These are phyloP conservation scores for Stenodera caucasica DNA, from an alignment of 2,888 invertebrate genomes.

Conservation along the genomic window DNA sequence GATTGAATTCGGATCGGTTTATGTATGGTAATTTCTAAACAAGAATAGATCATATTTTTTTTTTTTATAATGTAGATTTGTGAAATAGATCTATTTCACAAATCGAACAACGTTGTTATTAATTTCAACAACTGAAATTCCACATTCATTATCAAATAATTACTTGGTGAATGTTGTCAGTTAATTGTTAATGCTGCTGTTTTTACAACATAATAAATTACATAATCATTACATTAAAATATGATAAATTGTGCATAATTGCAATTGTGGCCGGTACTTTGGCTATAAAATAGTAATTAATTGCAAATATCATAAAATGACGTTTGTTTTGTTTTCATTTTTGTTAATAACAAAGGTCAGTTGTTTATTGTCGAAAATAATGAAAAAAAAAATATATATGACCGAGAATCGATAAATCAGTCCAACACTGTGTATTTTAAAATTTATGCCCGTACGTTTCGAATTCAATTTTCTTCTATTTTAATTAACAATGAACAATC, in stretches of 20 bases:
- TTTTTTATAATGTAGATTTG: neutral
- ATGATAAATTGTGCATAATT: constrained; percentile 29
- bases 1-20: no score
- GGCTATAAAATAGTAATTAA: constrained; percentile 18
- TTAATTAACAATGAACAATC: constrained; percentile 21
- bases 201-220: constrained; percentile 27
- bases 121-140: constrained; percentile 15
- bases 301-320: constrained; percentile 21
- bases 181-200: constrained; percentile 24
- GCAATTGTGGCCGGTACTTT: constrained; percentile 23
- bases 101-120: no score
- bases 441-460: constrained; percentile 20
- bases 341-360: neutral
- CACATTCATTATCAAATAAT: constrained; percentile 23
- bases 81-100: no score
- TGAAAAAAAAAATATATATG: neutral
- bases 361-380: neutral
- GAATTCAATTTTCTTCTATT: constrained; percentile 27
- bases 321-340: neutral
- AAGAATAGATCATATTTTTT: neutral
- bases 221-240: constrained; percentile 27
- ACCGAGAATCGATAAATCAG: constrained; percentile 19
- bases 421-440: constrained; percentile 7
- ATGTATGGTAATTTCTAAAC: neutral
- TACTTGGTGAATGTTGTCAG: constrained; percentile 15